Evolutionary conservation across 2,797 vertebrate genomes (phyloP).

Genomic region (Momotus momota): DNA sequence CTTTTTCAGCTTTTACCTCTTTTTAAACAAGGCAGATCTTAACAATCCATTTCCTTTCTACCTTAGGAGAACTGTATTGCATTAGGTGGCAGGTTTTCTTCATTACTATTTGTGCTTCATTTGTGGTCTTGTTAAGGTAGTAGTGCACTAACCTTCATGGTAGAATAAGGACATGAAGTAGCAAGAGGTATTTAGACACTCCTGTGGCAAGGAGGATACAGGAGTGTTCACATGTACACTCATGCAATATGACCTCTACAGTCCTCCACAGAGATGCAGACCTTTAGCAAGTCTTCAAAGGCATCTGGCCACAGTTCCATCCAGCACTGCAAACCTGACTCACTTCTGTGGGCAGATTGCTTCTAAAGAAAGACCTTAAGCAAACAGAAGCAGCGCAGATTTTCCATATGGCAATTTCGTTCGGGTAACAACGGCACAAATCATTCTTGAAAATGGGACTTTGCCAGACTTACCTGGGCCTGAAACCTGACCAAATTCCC

Average conservation of each 20-base stretch:
- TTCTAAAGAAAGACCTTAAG: neutral
- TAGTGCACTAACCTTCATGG: neutral
- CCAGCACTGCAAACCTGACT: conserved; percentile 23
- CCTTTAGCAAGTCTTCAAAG: neutral
- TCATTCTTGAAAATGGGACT: neutral
- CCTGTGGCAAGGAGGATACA: neutral
- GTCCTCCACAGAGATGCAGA: neutral
- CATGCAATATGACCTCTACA: neutral
- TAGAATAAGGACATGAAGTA: neutral
- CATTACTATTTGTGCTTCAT: neutral
- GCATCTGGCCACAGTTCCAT: neutral
- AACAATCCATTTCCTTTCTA: neutral
- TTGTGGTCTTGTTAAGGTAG: neutral
- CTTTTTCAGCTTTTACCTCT: neutral
- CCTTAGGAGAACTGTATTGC: neutral
- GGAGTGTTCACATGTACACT: neutral
- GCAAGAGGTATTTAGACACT: neutral
- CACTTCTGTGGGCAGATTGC: neutral
- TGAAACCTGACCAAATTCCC: neutral
- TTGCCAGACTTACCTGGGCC: neutral
- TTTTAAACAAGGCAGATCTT: neutral
- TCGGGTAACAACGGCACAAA: neutral
- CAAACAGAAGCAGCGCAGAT: neutral
- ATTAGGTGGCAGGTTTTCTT: neutral
- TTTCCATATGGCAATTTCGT: neutral